Percentiles rank a stretch among this genome's conserved stretches.
Conservation (phyloP, 35 echinoderm and acorn worm genomes). For the Anneissia japonica region DNA sequence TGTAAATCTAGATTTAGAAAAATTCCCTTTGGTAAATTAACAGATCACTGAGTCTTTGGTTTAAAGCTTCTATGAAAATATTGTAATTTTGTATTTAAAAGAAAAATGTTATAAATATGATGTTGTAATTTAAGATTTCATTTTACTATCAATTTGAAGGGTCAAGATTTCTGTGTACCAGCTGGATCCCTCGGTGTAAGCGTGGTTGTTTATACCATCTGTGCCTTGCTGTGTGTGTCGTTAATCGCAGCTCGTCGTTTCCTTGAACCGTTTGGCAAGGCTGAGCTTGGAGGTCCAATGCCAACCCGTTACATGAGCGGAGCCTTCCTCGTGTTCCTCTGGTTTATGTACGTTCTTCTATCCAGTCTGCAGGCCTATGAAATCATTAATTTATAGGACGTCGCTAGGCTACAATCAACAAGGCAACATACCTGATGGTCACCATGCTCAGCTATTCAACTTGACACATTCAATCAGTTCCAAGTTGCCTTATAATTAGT, state of each 20-base stretch:
- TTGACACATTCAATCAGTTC: too few relatives aligned
- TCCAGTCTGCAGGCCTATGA: conserved; percentile 48
- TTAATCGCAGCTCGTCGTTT: conserved; percentile 54
- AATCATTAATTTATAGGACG: conserved; percentile 33
- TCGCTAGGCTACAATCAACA: too few relatives aligned
- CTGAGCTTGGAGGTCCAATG: conserved; percentile 69
- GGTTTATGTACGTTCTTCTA: conserved; percentile 71
- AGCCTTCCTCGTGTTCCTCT: conserved; percentile 53
- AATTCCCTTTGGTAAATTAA: too few relatives aligned
- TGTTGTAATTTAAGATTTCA: neutral
- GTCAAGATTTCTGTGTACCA: conserved; percentile 61
- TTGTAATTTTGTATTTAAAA: too few relatives aligned
- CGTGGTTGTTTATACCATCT: conserved; percentile 81
- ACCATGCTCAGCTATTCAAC: too few relatives aligned
- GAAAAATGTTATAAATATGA: too few relatives aligned
- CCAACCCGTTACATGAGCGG: conserved; percentile 12
- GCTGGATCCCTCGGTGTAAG: conserved; percentile 75
- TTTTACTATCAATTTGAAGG: conserved; percentile 29
- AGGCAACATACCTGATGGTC: too few relatives aligned
- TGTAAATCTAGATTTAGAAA: too few relatives aligned
- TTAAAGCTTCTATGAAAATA: too few relatives aligned
- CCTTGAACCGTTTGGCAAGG: conserved; percentile 48
- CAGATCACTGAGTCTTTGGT: too few relatives aligned
- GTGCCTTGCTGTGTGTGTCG: conserved; percentile 52
- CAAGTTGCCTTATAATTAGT: too few relatives aligned